phyloP scores from a whole-genome alignment of 2,888 invertebrate species.

The Drosophila colorata region DNA sequence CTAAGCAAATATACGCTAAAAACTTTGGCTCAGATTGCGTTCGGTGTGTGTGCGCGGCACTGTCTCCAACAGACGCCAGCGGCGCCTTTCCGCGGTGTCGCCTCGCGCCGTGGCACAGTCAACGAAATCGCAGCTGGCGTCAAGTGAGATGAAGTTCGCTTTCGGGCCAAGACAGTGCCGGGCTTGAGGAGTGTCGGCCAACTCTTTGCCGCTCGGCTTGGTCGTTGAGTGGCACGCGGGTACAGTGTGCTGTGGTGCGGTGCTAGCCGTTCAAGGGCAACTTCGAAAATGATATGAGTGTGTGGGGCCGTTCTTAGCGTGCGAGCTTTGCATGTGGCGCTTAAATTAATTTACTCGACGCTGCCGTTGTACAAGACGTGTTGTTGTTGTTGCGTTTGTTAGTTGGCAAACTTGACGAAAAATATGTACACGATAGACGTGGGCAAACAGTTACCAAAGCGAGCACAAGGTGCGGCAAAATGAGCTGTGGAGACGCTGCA shows the following conservation, averaged over 20 bases:
- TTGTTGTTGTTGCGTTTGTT: slow-evolving; percentile 31
- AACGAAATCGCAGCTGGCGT: slow-evolving; percentile 23
- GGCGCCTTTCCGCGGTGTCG: neutral
- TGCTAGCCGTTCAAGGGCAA: slow-evolving; percentile 19
- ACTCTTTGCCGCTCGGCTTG: slow-evolving; percentile 1
- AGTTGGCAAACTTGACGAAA: slow-evolving; percentile 53
- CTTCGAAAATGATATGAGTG: slow-evolving; percentile 9
- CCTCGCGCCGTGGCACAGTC: slow-evolving; percentile 1
- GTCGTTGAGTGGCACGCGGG: neutral
- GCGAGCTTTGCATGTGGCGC: slow-evolving; percentile 72
- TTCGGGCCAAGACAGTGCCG: slow-evolving; percentile 42
- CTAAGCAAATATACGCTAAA: slow-evolving; percentile 40
- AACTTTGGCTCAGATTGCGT: slow-evolving; percentile 24
- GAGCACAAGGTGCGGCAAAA: neutral
- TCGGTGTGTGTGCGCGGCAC: neutral
- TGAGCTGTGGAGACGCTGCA: neutral
- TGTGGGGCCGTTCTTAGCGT: slow-evolving; percentile 49
- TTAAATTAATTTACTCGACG: slow-evolving; percentile 69
- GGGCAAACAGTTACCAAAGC: slow-evolving; percentile 8
- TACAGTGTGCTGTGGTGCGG: neutral
- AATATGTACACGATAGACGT: slow-evolving; percentile 47
- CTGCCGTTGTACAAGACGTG: slow-evolving; percentile 24
- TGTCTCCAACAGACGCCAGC: neutral
- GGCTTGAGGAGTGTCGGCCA: slow-evolving; percentile 31
- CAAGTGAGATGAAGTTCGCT: slow-evolving; percentile 26